phyloP scores from a whole-genome alignment of 2,888 invertebrate species.

The Spodoptera exigua region DNA sequence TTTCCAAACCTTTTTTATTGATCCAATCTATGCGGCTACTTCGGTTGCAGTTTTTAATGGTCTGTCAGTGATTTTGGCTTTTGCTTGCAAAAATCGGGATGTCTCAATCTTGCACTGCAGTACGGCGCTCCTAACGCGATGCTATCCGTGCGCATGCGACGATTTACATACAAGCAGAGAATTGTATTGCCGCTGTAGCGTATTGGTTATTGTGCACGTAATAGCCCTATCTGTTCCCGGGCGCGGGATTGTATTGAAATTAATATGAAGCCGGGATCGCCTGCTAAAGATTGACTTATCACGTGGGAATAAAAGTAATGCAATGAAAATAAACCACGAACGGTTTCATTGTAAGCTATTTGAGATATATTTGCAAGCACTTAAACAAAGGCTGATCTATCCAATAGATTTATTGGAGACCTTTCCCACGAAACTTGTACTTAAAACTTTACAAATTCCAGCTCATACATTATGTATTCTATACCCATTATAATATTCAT shows the following conservation, averaged over 20 bases:
- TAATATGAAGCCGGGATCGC: constrained; percentile 15
- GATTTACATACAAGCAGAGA: constrained; percentile 57
- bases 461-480: constrained; percentile 8
- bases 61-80: too few relatives aligned
- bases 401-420: background rate
- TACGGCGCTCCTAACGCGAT: constrained; percentile 25
- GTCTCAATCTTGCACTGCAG: background rate
- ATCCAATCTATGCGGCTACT: too few relatives aligned
- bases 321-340: background rate
- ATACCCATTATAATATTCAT: constrained; percentile 9
- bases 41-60: too few relatives aligned
- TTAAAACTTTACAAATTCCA: background rate
- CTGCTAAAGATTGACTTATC: constrained; percentile 24
- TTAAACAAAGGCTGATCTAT: background rate
- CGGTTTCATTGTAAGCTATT: background rate
- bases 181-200: constrained; percentile 43
- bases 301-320: constrained; percentile 26
- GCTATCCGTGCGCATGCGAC: constrained; percentile 48
- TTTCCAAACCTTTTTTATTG: too few relatives aligned
- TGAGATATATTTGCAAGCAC: too few relatives aligned
- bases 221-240: constrained; percentile 28
- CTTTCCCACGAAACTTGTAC: constrained; percentile 6
- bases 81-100: background rate
- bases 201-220: constrained; percentile 56
- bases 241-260: constrained; percentile 44